Conservation (phyloP, 1,140 invertebrate genomes). For the Cylas formicarius region DNA sequence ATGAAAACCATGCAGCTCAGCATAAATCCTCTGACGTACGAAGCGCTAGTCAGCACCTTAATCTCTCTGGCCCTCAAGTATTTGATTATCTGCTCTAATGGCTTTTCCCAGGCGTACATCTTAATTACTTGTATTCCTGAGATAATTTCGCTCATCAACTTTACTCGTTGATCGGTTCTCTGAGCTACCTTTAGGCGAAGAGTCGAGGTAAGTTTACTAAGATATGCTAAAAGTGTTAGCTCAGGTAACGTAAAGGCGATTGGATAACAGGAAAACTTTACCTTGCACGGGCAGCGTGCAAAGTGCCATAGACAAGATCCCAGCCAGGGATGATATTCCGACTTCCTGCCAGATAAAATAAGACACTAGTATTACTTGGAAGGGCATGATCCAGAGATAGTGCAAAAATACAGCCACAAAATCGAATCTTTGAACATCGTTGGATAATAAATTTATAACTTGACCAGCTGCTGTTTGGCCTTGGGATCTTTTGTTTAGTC, state of each 20-base stretch:
- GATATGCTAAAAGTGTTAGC: slow-evolving; percentile 38
- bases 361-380: slow-evolving; percentile 52
- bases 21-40: slow-evolving; percentile 65
- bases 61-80: slow-evolving; percentile 56
- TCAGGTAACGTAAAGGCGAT: slow-evolving; percentile 1
- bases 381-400: slow-evolving; percentile 60
- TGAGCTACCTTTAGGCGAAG: slow-evolving; percentile 51
- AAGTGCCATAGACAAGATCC: slow-evolving; percentile 53
- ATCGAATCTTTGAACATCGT: slow-evolving; percentile 65
- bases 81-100: slow-evolving; percentile 54
- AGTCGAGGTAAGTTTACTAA: slow-evolving; percentile 48
- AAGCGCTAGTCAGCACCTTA: slow-evolving; percentile 56
- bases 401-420: slow-evolving; percentile 53
- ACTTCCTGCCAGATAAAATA: slow-evolving; percentile 64
- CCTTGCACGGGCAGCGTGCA: slow-evolving; percentile 63
- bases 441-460: slow-evolving; percentile 77
- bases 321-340: slow-evolving; percentile 60
- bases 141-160: slow-evolving; percentile 76
- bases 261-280: slow-evolving; percentile 38
- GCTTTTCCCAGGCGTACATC: slow-evolving; percentile 74
- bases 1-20: slow-evolving; percentile 62
- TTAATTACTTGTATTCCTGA: slow-evolving; percentile 68
- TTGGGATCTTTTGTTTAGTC: slow-evolving; percentile 56
- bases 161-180: slow-evolving; percentile 63
- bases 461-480: slow-evolving; percentile 69